A percentile compares a stretch with the other conserved stretches of the same genome.
Evolutionary conservation across 1,140 invertebrate genomes (phyloP).

Genomic region (Zaprionus vittiger): DNA sequence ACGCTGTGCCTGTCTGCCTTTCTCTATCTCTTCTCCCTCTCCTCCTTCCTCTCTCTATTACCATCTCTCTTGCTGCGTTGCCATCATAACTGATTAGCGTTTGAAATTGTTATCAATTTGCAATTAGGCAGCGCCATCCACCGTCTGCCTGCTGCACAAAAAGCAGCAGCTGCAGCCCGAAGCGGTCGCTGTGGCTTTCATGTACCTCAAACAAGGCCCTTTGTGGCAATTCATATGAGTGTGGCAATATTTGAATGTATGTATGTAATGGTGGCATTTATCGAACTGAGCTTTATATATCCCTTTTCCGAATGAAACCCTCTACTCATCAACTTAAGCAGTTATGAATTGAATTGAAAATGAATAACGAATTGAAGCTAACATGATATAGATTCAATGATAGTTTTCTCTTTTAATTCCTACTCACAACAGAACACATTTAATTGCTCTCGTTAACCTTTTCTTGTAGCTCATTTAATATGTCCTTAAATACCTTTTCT

Average conservation of each 20-base stretch:
- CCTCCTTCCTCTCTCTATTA: not conserved
- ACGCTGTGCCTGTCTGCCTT: constrained; percentile 10
- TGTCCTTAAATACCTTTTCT: not conserved
- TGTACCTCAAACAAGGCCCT: not conserved
- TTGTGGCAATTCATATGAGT: not conserved
- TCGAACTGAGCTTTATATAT: too few species aligned
- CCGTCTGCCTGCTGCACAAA: constrained; percentile 41
- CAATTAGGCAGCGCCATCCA: constrained; percentile 54
- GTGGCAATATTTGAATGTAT: not conserved
- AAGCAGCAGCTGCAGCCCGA: constrained; percentile 42
- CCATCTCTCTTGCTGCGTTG: not conserved
- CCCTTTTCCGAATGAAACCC: fast-evolving
- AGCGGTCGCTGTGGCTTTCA: constrained; percentile 52
- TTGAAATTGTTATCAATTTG: constrained; percentile 77
- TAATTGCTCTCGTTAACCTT: not conserved
- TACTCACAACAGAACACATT: not conserved
- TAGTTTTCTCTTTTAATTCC: not conserved
- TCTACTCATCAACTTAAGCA: too few species aligned
- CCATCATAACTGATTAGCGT: constrained; percentile 72
- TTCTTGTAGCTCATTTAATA: not conserved
- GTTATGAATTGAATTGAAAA: too few species aligned
- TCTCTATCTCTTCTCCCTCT: not conserved
- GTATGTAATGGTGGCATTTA: too few species aligned
- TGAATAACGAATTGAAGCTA: too few species aligned
- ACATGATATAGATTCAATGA: too few species aligned